phyloP scores from a whole-genome alignment of 2,888 invertebrate species.

The Tetheella fluctuosa region DNA sequence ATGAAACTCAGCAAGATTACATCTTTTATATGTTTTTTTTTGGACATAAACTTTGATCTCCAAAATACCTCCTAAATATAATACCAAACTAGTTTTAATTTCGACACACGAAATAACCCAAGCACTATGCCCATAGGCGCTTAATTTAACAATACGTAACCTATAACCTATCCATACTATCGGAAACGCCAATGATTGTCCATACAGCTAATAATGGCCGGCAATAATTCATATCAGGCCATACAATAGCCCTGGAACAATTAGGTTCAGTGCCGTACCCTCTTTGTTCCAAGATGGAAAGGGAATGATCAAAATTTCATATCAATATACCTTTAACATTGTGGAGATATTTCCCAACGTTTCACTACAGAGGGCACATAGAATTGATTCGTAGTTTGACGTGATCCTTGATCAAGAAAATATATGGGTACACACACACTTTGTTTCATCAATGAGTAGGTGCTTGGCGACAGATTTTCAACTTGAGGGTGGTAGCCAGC shows the following conservation, averaged over 20 bases:
- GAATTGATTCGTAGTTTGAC: too few relatives aligned
- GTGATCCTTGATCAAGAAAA: too few relatives aligned
- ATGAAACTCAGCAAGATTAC: too few relatives aligned
- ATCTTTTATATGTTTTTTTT: too few relatives aligned
- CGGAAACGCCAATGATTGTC: conserved; percentile 23
- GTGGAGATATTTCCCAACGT: not conserved
- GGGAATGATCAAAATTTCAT: conserved; percentile 1
- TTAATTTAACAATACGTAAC: not conserved
- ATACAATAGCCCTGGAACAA: conserved; percentile 23
- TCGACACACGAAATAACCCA: not conserved
- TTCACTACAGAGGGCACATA: not conserved
- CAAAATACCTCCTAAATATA: too few relatives aligned
- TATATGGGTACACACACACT: too few relatives aligned
- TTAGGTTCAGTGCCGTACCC: conserved; percentile 11
- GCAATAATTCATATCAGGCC: conserved; percentile 4
- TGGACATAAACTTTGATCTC: too few relatives aligned
- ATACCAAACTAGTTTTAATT: too few relatives aligned
- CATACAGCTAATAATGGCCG: conserved; percentile 23
- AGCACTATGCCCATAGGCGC: not conserved
- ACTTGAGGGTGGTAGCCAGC: too few relatives aligned
- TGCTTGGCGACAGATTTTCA: too few relatives aligned
- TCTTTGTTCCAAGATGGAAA: not conserved
- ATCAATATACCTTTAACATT: not conserved
- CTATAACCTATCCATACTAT: conserved; percentile 8
- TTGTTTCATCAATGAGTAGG: too few relatives aligned